Evolutionary conservation across 1,140 invertebrate species (phyloP), one percentile per base, ranked within the genome.

Genomic region (Lanistes nyassanus): DNA sequence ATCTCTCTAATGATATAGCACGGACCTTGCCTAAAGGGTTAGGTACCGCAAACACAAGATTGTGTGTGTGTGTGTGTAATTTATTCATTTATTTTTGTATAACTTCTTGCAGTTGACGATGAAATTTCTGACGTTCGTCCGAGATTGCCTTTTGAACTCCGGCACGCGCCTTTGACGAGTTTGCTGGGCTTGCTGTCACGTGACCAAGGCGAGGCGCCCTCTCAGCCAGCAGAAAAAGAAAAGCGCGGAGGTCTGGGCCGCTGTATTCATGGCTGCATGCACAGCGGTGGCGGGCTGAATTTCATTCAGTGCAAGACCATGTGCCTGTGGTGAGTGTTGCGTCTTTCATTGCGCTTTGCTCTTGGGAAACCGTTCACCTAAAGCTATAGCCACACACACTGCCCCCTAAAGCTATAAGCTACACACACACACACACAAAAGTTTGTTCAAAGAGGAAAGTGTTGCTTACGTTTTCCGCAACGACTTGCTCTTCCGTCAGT

Each of bases 301-400:
- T 82, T 82, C 68, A 82, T 82, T 21, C 81, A 82, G 75, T 80
- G 81, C 58, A 82, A 82, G 66, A 79, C 76, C 26, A 80, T 82
- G 81, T 82, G 81, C 36, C 79, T 80, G 69, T 66, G 80, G 69
- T 80, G 55, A 68, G 76, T 71, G 5, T 51, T 23, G 19, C 16
- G 62, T 3, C 3, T 3, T 37, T 37, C 21, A 21, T 60, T n/a
- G n/a, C n/a, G 31, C 56, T 5, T 60, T 5, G 56, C n/a, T 60
- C 7, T 29, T 6, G 16, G 16, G 31, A 60, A 29, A 60, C n/a
- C 31, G 16, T 26, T 60, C 56, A 5, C n/a, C 31, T 7, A 26
- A 60, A 26, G 0, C 5, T 26, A 7, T 60, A 16, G 53, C 16
- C 53, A 55, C n/a, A 55, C n/a, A 55, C 16, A 19, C n/a, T 55